These are phyloP conservation scores for Rhopilema esculentum DNA, from an alignment of 30 jellyfish, hydroid and myxozoan species.

Conservation along the genomic window DNA sequence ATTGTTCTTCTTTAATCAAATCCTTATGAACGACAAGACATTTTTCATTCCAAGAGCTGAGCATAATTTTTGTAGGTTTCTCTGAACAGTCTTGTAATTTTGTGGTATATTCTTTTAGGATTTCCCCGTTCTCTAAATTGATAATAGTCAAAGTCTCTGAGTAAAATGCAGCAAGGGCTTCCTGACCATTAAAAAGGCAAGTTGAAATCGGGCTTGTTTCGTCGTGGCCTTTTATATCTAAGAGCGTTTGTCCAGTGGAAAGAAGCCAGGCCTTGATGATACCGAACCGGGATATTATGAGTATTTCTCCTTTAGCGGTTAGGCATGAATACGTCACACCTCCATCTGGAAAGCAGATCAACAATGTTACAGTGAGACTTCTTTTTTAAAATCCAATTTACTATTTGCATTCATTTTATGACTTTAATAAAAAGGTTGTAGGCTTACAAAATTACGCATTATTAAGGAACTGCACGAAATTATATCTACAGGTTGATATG, in stretches of 20 bases:
- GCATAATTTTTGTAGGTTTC: conserved; percentile 20
- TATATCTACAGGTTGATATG: no score
- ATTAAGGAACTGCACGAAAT: no score
- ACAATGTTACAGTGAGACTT: no score
- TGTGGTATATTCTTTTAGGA: conserved; percentile 39
- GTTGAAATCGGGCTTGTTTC: conserved; percentile 66
- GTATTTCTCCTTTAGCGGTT: conserved; percentile 22
- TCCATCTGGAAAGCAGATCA: conserved; percentile 45
- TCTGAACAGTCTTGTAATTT: conserved; percentile 1
- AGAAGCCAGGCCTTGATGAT: conserved; percentile 66
- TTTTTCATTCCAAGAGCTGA: conserved; percentile 31
- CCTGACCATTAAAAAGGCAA: conserved; percentile 23
- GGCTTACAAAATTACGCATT: no score
- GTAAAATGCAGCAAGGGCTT: conserved; percentile 32
- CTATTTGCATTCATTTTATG: no score
- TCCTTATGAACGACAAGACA: conserved; percentile 60
- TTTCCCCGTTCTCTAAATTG: conserved; percentile 47
- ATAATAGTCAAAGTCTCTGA: conserved; percentile 20
- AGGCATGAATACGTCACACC: conserved; percentile 62
- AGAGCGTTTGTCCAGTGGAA: conserved; percentile 69
- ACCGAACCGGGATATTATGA: conserved; percentile 39
- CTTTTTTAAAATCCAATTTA: no score
- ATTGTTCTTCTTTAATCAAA: neutral
- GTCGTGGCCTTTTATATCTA: conserved; percentile 42
- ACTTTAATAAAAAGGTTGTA: no score